Evolutionary conservation across 2,113 vertebrate genomes (phyloP).

Genomic region (Phycodurus eques): DNA sequence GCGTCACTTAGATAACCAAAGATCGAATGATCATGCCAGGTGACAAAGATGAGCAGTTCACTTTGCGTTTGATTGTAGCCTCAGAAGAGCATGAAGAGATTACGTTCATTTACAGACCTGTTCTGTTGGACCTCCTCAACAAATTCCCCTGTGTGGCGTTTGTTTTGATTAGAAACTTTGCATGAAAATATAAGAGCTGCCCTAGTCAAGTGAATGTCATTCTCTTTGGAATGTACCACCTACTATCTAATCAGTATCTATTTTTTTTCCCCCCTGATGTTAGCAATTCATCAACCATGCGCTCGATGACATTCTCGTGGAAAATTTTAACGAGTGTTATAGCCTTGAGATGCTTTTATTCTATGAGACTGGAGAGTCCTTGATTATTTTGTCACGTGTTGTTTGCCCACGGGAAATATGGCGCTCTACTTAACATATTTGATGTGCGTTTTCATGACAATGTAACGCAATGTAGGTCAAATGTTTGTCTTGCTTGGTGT

Average conservation of each 20-base stretch:
- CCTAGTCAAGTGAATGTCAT: conserved; percentile 22
- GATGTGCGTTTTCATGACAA: conserved; percentile 7
- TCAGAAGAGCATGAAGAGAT: neutral
- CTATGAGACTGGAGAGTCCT: neutral
- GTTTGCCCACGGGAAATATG: neutral
- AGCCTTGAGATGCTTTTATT: conserved; percentile 8
- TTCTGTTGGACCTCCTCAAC: conserved; percentile 42
- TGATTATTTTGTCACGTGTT: neutral
- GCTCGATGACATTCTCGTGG: conserved; percentile 4
- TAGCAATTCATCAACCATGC: conserved; percentile 20
- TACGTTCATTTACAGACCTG: conserved; percentile 7
- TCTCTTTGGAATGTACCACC: conserved; percentile 59
- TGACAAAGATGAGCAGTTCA: neutral
- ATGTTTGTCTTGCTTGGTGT: conserved; percentile 23
- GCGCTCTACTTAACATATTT: conserved; percentile 26
- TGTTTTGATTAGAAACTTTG: conserved; percentile 68
- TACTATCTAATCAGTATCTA: conserved; percentile 62
- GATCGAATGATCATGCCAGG: neutral
- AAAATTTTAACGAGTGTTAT: neutral
- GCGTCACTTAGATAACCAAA: neutral
- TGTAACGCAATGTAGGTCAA: neutral
- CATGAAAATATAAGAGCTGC: conserved; percentile 56
- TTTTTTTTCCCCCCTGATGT: conserved; percentile 23
- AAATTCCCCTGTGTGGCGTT: conserved; percentile 67
- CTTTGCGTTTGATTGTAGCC: neutral